Conservation (phyloP, 2,888 invertebrate species). For the Cotesia congregata region DNA sequence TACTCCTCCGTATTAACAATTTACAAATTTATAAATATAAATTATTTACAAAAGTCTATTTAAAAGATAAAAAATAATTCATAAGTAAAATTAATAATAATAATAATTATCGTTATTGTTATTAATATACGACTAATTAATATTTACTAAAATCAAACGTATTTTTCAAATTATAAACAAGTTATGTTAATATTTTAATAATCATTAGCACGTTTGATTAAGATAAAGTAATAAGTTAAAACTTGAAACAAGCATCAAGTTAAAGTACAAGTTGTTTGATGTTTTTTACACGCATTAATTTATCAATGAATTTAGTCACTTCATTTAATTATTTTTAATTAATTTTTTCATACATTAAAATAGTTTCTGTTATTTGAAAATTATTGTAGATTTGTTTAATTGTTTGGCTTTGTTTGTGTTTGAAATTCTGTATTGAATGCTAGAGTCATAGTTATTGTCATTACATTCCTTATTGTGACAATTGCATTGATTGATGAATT, state of each 20-base stretch:
- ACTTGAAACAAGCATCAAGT: not conserved
- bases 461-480: constrained; percentile 47
- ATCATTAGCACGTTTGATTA: too few relatives aligned
- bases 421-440: constrained; percentile 36
- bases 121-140: not conserved
- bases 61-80: not conserved
- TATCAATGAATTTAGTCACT: not conserved
- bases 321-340: not conserved
- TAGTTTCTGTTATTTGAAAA: not conserved
- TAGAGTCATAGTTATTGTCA: constrained; percentile 44
- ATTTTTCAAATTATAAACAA: not conserved
- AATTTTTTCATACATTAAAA: not conserved
- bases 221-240: not conserved
- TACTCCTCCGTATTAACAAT: constrained; percentile 60
- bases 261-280: not conserved
- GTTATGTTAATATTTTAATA: too few relatives aligned
- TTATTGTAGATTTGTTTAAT: not conserved
- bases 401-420: constrained; percentile 10
- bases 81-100: constrained; percentile 7
- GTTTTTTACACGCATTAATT: too few relatives aligned
- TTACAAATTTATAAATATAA: constrained; percentile 52
- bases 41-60: constrained; percentile 31
- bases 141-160: not conserved
- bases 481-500: constrained; percentile 41
- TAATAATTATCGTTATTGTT: not conserved